Percentiles rank a stretch among this genome's conserved stretches.
These are phyloP conservation scores for Eupithecia insigniata DNA, from an alignment of 2,888 invertebrate species.

Conservation along the genomic window DNA sequence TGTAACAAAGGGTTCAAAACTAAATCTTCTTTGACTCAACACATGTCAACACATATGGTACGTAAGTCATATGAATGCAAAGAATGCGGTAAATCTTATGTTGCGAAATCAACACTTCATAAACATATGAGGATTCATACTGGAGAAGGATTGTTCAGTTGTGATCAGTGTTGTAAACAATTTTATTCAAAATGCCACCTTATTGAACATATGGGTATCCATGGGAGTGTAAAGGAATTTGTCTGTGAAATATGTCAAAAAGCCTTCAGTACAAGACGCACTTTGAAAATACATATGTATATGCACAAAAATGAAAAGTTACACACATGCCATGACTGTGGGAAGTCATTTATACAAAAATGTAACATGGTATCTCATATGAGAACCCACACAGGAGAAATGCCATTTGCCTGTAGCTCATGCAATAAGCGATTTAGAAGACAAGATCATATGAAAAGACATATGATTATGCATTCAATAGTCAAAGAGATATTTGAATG, in stretches of 20 bases:
- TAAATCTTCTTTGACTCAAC: background rate
- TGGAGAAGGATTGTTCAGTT: background rate
- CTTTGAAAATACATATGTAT: background rate
- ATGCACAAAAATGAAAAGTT: background rate
- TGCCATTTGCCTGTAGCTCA: background rate
- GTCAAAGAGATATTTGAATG: background rate
- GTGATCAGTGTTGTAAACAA: background rate
- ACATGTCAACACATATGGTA: background rate
- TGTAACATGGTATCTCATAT: background rate
- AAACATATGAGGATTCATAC: background rate
- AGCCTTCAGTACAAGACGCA: background rate
- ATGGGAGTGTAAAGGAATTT: background rate
- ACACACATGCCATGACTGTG: background rate
- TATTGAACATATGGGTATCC: background rate
- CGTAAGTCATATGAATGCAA: background rate
- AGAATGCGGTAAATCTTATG: background rate
- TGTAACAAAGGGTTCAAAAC: background rate
- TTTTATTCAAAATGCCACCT: background rate
- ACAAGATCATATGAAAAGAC: background rate
- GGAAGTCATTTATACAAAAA: background rate
- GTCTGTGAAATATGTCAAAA: background rate
- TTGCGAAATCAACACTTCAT: background rate
- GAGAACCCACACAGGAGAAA: background rate
- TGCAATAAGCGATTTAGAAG: background rate
- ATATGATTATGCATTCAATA: background rate